Conservation (phyloP, 1,140 invertebrate genomes). For the Pseudomyrmex gracilis region DNA sequence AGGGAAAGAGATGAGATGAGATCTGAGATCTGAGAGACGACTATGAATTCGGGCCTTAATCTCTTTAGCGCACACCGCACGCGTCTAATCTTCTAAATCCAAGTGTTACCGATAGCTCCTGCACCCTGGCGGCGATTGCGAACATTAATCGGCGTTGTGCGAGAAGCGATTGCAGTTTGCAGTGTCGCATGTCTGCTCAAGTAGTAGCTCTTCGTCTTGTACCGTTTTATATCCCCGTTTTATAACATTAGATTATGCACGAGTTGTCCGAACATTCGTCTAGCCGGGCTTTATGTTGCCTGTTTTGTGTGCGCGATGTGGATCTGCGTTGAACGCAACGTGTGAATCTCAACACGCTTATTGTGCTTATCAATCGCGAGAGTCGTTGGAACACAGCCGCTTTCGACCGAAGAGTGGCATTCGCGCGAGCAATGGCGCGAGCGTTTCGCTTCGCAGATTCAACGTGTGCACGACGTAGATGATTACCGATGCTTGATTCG, state of each 20-base stretch:
- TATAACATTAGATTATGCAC: too few relatives aligned
- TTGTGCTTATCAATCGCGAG: background rate
- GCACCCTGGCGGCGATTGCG: conserved; percentile 71
- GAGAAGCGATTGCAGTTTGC: conserved; percentile 59
- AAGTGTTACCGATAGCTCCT: conserved; percentile 50
- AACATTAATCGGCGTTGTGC: conserved; percentile 69
- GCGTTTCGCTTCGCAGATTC: conserved; percentile 42
- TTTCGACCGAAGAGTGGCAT: background rate
- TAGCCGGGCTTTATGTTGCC: background rate
- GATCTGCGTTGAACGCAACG: background rate
- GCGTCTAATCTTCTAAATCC: too few relatives aligned
- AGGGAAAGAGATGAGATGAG: too few relatives aligned
- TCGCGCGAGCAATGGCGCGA: conserved; percentile 69
- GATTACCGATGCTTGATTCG: conserved; percentile 61
- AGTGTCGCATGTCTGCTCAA: conserved; percentile 43
- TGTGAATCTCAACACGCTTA: background rate
- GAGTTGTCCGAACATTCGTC: background rate
- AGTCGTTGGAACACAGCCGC: background rate
- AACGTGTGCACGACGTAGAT: conserved; percentile 64
- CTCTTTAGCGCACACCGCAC: too few relatives aligned
- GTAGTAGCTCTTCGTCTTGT: too few relatives aligned
- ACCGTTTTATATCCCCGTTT: too few relatives aligned
- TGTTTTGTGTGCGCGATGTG: background rate
- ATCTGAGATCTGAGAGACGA: too few relatives aligned
- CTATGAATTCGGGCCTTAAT: too few relatives aligned